Conservation (phyloP, 2,888 invertebrate genomes). For the Chrysina gloriosa region DNA sequence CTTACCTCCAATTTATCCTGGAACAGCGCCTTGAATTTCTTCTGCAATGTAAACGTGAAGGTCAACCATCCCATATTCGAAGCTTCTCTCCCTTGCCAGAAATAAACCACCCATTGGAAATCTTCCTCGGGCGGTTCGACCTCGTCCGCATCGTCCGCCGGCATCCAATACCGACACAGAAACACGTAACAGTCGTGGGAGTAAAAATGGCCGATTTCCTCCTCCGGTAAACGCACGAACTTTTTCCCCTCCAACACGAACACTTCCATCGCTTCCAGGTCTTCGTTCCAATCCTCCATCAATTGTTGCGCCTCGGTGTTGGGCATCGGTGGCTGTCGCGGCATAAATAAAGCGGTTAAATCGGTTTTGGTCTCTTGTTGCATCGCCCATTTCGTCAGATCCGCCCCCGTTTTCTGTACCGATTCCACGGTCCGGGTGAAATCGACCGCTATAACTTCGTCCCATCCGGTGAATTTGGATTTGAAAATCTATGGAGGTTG, state of each 20-base stretch:
- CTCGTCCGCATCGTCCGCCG: constrained; percentile 70
- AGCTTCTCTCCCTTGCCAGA: constrained; percentile 98
- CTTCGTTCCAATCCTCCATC: constrained; percentile 98
- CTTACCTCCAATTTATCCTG: constrained; percentile 83
- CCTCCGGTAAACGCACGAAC: constrained; percentile 95
- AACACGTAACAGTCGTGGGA: constrained; percentile 98
- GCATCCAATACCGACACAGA: constrained; percentile 94
- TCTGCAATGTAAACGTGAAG: constrained; percentile 96
- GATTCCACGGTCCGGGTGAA: constrained; percentile 98
- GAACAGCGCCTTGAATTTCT: constrained; percentile 90
- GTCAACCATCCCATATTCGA: constrained; percentile 99
- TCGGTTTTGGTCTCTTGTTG: constrained; percentile 94
- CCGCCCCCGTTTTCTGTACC: constrained; percentile 95
- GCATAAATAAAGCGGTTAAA: constrained; percentile 94
- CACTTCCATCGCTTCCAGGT: constrained; percentile 96
- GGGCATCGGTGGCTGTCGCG: constrained; percentile 90
- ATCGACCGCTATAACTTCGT: constrained; percentile 98
- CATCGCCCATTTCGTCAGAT: constrained; percentile 91
- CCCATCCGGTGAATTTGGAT: constrained; percentile 97
- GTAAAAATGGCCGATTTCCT: constrained; percentile 89
- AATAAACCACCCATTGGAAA: constrained; percentile 97
- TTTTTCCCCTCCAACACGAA: constrained; percentile 97
- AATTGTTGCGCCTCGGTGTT: constrained; percentile 86
- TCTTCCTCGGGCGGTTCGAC: constrained; percentile 69
- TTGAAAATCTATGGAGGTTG: constrained; percentile 84